A percentile compares a stretch with the other conserved stretches of the same genome.
Evolutionary conservation across 1,140 invertebrate species (phyloP).

Genomic region (Homalodisca vitripennis): DNA sequence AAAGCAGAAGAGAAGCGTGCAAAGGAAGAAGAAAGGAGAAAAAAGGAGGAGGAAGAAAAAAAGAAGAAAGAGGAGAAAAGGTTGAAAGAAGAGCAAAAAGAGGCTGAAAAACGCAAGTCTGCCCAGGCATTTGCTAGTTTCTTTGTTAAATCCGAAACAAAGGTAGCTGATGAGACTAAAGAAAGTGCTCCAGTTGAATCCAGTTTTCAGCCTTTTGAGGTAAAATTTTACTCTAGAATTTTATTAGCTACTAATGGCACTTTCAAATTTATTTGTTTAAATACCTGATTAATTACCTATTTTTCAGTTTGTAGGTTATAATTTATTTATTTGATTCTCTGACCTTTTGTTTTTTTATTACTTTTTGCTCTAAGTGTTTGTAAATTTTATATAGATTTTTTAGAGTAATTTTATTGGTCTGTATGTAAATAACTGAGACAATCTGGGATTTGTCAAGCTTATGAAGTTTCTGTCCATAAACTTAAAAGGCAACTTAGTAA

Average conservation of each 20-base stretch:
- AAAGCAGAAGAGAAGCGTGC: constrained; percentile 45
- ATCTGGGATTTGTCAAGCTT: too few species aligned
- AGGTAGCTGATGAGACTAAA: constrained; percentile 44
- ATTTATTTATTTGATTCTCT: too few species aligned
- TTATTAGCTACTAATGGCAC: background rate
- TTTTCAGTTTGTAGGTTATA: background rate
- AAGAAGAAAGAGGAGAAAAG: constrained; percentile 70
- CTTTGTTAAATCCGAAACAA: constrained; percentile 41
- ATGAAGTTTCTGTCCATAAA: too few species aligned
- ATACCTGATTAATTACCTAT: background rate
- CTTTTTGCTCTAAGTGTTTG: too few species aligned
- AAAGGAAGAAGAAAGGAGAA: constrained; percentile 52
- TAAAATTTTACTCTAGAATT: background rate
- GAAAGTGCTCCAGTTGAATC: constrained; percentile 34
- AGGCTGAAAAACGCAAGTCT: constrained; percentile 46
- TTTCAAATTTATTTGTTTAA: background rate
- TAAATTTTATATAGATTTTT: too few species aligned
- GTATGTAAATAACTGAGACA: too few species aligned
- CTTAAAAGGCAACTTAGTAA: too few species aligned
- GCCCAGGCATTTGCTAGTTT: constrained; percentile 37
- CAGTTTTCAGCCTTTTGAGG: constrained; percentile 22
- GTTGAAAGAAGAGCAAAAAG: constrained; percentile 46
- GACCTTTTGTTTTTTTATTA: too few species aligned
- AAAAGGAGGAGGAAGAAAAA: constrained; percentile 62
- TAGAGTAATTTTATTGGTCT: too few species aligned